phyloP scores from a whole-genome alignment of 2,113 vertebrate species.

The Columba livia region DNA sequence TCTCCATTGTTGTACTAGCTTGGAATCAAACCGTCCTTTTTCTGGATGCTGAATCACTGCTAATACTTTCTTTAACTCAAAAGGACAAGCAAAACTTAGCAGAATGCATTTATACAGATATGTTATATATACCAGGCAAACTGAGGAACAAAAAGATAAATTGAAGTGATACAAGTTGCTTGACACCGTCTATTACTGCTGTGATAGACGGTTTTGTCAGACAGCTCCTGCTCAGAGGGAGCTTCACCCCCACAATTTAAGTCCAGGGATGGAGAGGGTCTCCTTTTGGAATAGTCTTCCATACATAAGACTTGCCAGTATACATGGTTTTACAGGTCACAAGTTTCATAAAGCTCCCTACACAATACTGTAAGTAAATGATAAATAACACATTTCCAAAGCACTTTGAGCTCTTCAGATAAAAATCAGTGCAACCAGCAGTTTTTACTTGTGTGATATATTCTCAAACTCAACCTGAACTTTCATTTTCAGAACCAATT shows the following conservation, averaged over 20 bases:
- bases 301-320: background rate
- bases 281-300: background rate
- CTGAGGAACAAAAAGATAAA: background rate
- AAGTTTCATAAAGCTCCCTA: background rate
- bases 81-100: background rate
- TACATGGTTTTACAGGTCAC: background rate
- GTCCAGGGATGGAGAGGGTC: accelerated
- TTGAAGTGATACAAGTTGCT: background rate
- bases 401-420: background rate
- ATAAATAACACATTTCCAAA: background rate
- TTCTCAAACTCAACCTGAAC: background rate
- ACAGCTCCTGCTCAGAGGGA: background rate
- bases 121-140: background rate
- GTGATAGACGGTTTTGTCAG: background rate
- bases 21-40: background rate
- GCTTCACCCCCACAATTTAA: background rate
- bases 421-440: background rate
- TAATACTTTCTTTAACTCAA: background rate
- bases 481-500: background rate
- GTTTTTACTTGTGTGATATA: background rate
- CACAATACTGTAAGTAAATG: background rate
- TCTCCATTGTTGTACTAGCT: background rate
- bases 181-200: background rate
- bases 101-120: background rate
- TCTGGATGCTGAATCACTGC: background rate